These are phyloP conservation scores for Amiota mariae DNA, from an alignment of 2,888 invertebrate species.

Conservation along the genomic window DNA sequence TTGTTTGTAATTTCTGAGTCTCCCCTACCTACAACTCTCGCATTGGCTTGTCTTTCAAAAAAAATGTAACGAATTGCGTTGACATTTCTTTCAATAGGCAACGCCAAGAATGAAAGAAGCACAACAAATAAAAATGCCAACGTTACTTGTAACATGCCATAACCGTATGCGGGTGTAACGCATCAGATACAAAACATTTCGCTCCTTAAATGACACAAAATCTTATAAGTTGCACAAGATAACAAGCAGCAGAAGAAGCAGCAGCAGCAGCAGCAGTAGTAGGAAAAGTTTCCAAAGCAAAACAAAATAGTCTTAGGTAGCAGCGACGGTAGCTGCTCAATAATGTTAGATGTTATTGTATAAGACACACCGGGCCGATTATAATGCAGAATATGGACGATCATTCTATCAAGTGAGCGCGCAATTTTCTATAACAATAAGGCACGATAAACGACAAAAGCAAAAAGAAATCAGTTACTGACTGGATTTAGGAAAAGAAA, in stretches of 20 bases:
- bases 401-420: constrained; percentile 48
- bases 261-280: constrained; percentile 12
- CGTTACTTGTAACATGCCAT: constrained; percentile 10
- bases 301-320: constrained; percentile 4
- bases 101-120: background rate
- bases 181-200: constrained; percentile 10
- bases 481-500: constrained; percentile 28
- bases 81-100: constrained; percentile 1
- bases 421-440: constrained; percentile 42
- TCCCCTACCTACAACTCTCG: too few relatives aligned
- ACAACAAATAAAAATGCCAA: background rate
- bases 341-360: constrained; percentile 68
- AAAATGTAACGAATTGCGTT: constrained; percentile 15
- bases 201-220: constrained; percentile 24
- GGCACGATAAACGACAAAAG: constrained; percentile 17
- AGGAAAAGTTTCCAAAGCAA: background rate
- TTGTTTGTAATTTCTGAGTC: too few relatives aligned
- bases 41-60: background rate
- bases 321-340: constrained; percentile 35
- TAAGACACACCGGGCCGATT: constrained; percentile 66
- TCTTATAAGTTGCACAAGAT: constrained; percentile 26
- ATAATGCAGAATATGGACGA: constrained; percentile 46
- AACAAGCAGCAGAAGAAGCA: constrained; percentile 6
- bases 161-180: constrained; percentile 15
- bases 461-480: constrained; percentile 31